Conservation (phyloP, 2,113 vertebrate genomes). For the Tachysurus vachellii region DNA sequence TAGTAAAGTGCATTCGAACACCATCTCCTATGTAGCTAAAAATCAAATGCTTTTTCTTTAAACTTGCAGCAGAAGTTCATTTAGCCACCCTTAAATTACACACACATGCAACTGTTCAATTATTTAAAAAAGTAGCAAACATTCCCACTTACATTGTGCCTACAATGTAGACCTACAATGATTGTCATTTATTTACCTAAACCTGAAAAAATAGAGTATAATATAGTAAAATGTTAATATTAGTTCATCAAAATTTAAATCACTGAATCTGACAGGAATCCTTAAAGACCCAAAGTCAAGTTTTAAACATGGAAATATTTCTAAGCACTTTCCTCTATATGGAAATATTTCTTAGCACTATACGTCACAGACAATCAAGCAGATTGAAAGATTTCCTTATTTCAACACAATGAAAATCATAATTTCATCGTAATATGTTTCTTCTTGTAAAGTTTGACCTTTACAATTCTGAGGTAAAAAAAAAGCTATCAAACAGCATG, state of each 20-base stretch:
- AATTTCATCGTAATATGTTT: not conserved
- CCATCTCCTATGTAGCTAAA: not conserved
- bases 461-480: not conserved
- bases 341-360: not conserved
- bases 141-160: constrained; percentile 33
- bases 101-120: not conserved
- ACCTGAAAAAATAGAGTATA: not conserved
- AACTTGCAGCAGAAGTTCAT: constrained; percentile 42
- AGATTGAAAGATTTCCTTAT: not conserved
- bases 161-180: not conserved
- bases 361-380: not conserved
- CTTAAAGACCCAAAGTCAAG: not conserved
- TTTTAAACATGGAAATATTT: not conserved
- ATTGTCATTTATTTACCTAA: not conserved
- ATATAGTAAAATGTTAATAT: not conserved
- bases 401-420: not conserved
- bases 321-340: not conserved
- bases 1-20: not conserved
- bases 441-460: not conserved
- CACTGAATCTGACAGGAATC: not conserved
- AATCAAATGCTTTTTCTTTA: not conserved
- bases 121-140: constrained; percentile 22
- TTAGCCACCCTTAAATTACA: not conserved
- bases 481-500: not conserved
- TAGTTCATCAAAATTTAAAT: not conserved